phyloP scores from a whole-genome alignment of 2,888 invertebrate species.

The Muscina levida region DNA sequence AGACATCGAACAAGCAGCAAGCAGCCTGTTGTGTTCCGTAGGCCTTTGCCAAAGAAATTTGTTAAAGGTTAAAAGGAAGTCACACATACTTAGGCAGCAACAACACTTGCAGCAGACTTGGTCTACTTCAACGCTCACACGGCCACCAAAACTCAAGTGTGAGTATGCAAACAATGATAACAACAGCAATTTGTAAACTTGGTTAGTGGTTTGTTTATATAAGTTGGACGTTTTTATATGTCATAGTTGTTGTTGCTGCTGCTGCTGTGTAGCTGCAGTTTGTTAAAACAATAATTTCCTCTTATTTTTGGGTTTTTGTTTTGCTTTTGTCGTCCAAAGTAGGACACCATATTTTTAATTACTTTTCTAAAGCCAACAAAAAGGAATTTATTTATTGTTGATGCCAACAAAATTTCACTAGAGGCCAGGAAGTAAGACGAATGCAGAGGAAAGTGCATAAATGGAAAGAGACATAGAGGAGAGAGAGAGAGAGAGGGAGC shows the following conservation, averaged over 20 bases:
- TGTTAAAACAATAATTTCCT: slow-evolving; percentile 46
- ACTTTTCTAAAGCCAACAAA: slow-evolving; percentile 58
- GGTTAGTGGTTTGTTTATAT: slow-evolving; percentile 57
- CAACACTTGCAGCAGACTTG: background rate
- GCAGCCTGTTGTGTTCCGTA: slow-evolving; percentile 20
- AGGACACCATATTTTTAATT: slow-evolving; percentile 60
- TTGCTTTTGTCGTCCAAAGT: slow-evolving; percentile 28
- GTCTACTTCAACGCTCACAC: background rate
- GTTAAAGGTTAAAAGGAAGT: slow-evolving; percentile 54
- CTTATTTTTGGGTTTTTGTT: background rate
- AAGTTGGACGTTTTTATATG: slow-evolving; percentile 31
- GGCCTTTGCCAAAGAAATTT: slow-evolving; percentile 51
- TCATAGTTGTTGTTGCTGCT: too few species aligned
- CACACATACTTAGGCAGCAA: slow-evolving; percentile 18
- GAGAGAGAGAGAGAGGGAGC: background rate
- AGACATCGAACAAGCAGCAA: too few species aligned
- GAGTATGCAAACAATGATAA: slow-evolving; percentile 24
- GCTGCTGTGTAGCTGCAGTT: slow-evolving; percentile 1
- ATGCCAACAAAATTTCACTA: slow-evolving; percentile 49
- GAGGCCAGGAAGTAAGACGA: slow-evolving; percentile 13
- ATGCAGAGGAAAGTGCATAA: too few species aligned
- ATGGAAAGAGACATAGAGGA: background rate
- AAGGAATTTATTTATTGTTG: slow-evolving; percentile 34
- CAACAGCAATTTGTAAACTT: slow-evolving; percentile 51
- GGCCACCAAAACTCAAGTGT: background rate